Evolutionary conservation across 2,888 invertebrate species (phyloP).

Genomic region (Papilio elwesi): DNA sequence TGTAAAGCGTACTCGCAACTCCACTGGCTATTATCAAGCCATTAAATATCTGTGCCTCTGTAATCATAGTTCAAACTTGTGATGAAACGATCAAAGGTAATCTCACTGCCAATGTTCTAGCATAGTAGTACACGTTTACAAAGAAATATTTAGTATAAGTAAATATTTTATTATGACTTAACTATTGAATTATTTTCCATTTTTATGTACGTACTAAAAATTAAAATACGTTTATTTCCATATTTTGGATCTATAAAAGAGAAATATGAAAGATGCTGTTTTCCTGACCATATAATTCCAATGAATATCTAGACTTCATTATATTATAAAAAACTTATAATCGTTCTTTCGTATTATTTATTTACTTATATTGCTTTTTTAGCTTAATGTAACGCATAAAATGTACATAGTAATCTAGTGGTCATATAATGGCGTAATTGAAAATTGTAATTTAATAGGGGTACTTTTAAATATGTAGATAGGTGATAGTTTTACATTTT

Average conservation of each 20-base stretch:
- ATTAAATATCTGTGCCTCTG: not conserved
- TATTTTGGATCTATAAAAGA: no score
- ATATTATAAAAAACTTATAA: no score
- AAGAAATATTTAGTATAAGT: not conserved
- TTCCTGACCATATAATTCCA: no score
- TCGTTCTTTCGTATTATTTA: no score
- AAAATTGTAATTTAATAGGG: constrained; percentile 8
- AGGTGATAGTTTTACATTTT: not conserved
- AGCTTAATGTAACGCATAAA: not conserved
- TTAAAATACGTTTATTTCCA: no score
- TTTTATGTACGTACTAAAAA: no score
- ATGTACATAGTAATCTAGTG: not conserved
- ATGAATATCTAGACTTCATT: no score
- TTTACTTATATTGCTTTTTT: not conserved
- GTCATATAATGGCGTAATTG: constrained; percentile 34
- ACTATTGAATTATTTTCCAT: not conserved
- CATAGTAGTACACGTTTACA: not conserved
- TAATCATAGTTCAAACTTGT: not conserved
- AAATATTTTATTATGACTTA: no score
- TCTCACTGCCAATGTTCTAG: not conserved
- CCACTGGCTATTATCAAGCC: not conserved
- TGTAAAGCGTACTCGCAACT: not conserved
- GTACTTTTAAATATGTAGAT: not conserved
- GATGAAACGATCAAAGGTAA: not conserved
- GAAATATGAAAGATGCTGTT: no score